Base-by-base conservation (phyloP, 2,888 invertebrate genomes). In the Scelioninae gen. 2 region DNA sequence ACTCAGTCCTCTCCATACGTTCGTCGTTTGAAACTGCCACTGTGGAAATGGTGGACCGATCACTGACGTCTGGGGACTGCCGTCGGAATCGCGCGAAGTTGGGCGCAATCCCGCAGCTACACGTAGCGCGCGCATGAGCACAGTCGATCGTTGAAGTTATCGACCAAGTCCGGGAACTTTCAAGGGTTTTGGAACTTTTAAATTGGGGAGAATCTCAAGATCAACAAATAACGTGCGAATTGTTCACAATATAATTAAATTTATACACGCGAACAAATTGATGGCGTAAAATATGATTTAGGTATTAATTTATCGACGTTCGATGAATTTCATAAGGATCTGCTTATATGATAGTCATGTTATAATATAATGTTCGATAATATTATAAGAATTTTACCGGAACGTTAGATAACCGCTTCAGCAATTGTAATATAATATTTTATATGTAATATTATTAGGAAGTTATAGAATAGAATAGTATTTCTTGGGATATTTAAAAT, bases 161-260 rank as follows among this genome's bases (percentile, higher is more conserved):
- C 69, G 69, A 69, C 55, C 69, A 39, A 53, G 10, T 61, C 61
- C 10, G 45, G 15, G 11, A 53, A 45, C 53, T 69, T 45, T 68
- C 43, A 25, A 69, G 61, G 46, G 28, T 46, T 45, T 61, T 37
- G n/a, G 55, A 69, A 69, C 61, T 69, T 69, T 61, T 61, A 69
- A 69, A 69, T 55, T 69, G 46, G 39, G 31, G 52, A 31, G 60
- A 60, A 68, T 68, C 48, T 68, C n/a, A 39, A 60, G 45, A 68
- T 68, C 60, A 60, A 60, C 45, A 28, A 67, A 57, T 50, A 31
- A 67, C 33, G 25, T 9, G 33, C 11, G 57, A 67, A 57, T 67
- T 45, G 55, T 55, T 43, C 43, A 10, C 22, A 50, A 28, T 25
- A 58, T 58, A 55, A 46, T 58, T 52, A 55, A 18, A 52, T 45